Conservation (phyloP, 2,797 vertebrate genomes). For the Ciconia nigra region DNA sequence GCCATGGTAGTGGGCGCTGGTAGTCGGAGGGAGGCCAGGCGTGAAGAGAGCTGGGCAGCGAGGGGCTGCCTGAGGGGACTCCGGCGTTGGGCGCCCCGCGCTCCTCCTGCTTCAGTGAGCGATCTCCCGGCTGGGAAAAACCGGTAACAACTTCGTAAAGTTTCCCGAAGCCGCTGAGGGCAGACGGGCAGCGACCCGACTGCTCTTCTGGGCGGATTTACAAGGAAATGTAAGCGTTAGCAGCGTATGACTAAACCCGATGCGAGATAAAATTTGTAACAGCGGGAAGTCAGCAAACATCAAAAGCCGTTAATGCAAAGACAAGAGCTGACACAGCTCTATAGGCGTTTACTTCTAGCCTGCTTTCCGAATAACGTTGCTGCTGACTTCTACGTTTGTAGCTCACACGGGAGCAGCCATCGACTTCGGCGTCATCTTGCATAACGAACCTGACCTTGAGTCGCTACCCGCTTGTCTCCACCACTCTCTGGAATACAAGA, state of each 20-base stretch:
- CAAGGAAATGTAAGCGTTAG: rapidly evolving
- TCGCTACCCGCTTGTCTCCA: not conserved
- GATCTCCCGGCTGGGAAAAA: no score
- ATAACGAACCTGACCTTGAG: not conserved
- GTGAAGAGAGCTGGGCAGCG: not conserved
- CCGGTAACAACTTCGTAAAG: rapidly evolving
- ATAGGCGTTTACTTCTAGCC: rapidly evolving
- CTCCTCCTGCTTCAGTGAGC: no score
- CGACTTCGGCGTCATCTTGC: not conserved
- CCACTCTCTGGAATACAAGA: not conserved
- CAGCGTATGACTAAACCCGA: rapidly evolving
- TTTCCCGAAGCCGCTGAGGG: not conserved
- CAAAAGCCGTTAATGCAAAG: rapidly evolving
- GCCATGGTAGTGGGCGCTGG: rapidly evolving
- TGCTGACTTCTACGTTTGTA: rapidly evolving
- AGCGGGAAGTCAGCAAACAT: not conserved
- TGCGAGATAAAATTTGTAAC: not conserved
- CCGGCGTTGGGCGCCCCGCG: no score
- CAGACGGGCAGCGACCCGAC: not conserved
- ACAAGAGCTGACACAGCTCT: not conserved
- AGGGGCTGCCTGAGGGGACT: not conserved
- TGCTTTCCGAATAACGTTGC: rapidly evolving
- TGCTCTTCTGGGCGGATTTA: not conserved
- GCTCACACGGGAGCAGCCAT: not conserved
- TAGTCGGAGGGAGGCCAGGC: rapidly evolving